Base-by-base conservation (phyloP, 2,797 vertebrate genomes). In the Phaenicophaeus curvirostris region DNA sequence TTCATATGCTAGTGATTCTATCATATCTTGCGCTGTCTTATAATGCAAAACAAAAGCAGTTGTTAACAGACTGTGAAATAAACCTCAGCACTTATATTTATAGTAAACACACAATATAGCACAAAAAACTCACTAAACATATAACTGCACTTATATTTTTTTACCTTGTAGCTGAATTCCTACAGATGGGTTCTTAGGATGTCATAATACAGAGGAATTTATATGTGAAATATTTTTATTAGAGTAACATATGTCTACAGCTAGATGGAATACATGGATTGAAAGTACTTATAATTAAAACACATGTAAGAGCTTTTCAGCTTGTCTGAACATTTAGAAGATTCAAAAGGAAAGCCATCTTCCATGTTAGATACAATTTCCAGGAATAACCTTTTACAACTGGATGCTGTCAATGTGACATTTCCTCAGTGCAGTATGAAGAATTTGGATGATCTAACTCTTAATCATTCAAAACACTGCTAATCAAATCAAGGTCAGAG, bases 401-500 rank as follows among this genome's bases (percentile, higher is more conserved):
- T 73, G 78, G 31, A 13, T 79, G 31, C 39, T 89, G 55, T 53
- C 81, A 57, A 9, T 10, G 35, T 39, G 58, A 74, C 17, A 15
- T 66, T 75, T 83, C 58, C 63, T 74, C 63, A 62, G 7, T 13
- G 62, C 20, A 41, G 14, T 8, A 13, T 5, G 37, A 91, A 87
- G 85, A 91, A 85, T 79, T 54, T 33, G 37, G 59, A 58, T 76
- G 35, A 89, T 51, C 79, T 55, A 8, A 37, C 59, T 81, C 41
- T 61, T 57, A 87, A 87, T 85, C 87, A 91, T 30, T 79, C 68
- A 54, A 87, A 94, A 54, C 27, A 27, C 30, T 62, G 57, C 61
- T 81, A 69, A 71, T 62, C 50, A 77, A 71, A 77, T 37, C 42
- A 53, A 82, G 82, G 82, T 81, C 85, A 81, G 76, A 83, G 57